phyloP scores from a whole-genome alignment of 1,140 invertebrate species.

The Mactra quadrangularis region DNA sequence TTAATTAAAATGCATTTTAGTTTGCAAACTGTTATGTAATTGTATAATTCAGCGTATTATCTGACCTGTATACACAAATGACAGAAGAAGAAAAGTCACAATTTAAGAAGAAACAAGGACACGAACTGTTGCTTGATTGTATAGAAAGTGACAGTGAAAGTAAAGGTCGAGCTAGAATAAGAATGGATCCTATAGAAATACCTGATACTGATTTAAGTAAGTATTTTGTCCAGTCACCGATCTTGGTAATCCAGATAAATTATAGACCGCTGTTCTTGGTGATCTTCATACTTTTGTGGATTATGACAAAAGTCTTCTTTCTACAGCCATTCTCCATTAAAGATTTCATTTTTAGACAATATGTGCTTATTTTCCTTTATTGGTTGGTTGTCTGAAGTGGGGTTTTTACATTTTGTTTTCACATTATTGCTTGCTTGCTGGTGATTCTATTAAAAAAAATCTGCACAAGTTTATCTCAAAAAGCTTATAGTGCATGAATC shows the following conservation, averaged over 20 bases:
- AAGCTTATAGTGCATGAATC: no score
- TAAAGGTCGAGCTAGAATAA: conserved; percentile 33
- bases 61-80: conserved; percentile 45
- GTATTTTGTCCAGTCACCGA: not conserved
- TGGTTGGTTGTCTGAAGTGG: no score
- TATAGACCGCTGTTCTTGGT: not conserved
- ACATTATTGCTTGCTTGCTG: no score
- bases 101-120: conserved; percentile 49
- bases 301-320: not conserved
- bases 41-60: conserved; percentile 50
- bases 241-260: not conserved
- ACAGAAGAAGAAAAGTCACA: conserved; percentile 60
- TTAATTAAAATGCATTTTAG: no score
- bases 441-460: no score
- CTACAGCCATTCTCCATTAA: no score
- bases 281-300: not conserved
- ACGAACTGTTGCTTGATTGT: conserved; percentile 57
- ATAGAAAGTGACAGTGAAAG: conserved; percentile 25
- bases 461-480: no score
- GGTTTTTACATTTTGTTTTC: no score
- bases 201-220: conserved; percentile 72
- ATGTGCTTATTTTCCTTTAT: no score
- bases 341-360: no score
- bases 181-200: conserved; percentile 67
- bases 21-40: no score